Percentiles rank a stretch among this genome's conserved stretches.
Evolutionary conservation across 1,140 invertebrate genomes (phyloP).

Genomic region (Phymastichus coffea): DNA sequence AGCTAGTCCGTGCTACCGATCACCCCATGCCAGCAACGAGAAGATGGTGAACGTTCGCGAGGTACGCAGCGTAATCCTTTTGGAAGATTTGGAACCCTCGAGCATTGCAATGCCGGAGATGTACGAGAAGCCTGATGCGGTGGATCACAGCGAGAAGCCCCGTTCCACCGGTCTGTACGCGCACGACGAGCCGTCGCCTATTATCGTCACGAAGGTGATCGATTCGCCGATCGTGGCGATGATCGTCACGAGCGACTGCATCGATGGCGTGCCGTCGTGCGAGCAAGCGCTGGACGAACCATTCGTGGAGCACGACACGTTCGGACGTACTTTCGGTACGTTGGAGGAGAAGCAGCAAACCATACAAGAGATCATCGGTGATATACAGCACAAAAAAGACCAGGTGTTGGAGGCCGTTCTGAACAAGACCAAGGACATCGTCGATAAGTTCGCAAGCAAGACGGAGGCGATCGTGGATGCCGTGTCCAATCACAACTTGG

Average conservation of each 20-base stretch:
- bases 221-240: conserved; percentile 32
- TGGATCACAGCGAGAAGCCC: too few species aligned
- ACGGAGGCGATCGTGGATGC: background rate
- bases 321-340: too few species aligned
- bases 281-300: background rate
- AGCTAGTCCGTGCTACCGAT: conserved; percentile 3
- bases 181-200: background rate
- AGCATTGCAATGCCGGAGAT: background rate
- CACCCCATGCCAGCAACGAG: background rate
- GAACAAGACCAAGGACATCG: background rate
- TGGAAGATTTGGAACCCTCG: background rate
- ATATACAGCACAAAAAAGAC: background rate
- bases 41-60: background rate
- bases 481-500: too few species aligned
- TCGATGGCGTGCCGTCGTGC: conserved; percentile 30
- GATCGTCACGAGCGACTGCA: conserved; percentile 31
- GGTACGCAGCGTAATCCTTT: background rate
- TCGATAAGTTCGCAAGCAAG: background rate
- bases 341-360: background rate
- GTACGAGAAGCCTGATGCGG: too few species aligned
- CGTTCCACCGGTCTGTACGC: background rate
- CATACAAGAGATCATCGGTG: background rate
- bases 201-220: conserved; percentile 31
- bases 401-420: background rate
- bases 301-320: background rate